Evolutionary conservation across 2,113 vertebrate species (phyloP), one percentile per base, ranked within the genome.

Genomic region (Gracilinanus agilis): DNA sequence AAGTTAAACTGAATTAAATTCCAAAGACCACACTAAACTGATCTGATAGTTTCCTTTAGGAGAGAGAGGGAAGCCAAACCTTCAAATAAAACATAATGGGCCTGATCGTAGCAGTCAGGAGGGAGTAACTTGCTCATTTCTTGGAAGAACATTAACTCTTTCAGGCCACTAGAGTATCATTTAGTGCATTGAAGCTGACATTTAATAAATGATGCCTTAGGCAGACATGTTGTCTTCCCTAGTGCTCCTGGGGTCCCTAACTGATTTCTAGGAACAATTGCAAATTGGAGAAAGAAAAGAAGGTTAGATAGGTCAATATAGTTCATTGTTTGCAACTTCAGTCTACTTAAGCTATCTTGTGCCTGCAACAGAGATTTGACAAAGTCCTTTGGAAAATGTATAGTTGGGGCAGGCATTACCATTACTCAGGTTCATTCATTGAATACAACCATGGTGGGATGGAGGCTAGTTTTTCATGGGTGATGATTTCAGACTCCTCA

Each of bases 1-100:
- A 67, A 67, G 27, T 67, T 67, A 34, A 67, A 34, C 29, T 67
- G 58, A 67, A 67, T 29, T 34, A 67, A 92, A 29, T 54, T 10
- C 54, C 53, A 53, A 0, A 91, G 61, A 29, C 8, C 61, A 0
- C 4, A n/a, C 6, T 40, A 55, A 54, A 16, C 29, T 89, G 44
- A 88, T 24, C 23, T 54, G 53, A 12, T 95, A 11, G 44, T 96
- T 97, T 95, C 10, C 90, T 90, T 95, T 90, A 88, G 40, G 29
- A 94, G n/a, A 91, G 3, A 92, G 12, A 93, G 90, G 13, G 54
- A 92, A 90, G 10, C 53, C 54, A 56, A 94, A 93, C 2, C 94
- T 92, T 55, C 92, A 91, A 92, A 94, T 94, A 95, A 96, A 95
- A 94, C 88, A 91, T 90, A 91, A 96, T 75, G 91, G 56, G n/a